Base-by-base conservation (phyloP, 35 echinoderm and acorn worm genomes). In the Amphiura filiformis region DNA sequence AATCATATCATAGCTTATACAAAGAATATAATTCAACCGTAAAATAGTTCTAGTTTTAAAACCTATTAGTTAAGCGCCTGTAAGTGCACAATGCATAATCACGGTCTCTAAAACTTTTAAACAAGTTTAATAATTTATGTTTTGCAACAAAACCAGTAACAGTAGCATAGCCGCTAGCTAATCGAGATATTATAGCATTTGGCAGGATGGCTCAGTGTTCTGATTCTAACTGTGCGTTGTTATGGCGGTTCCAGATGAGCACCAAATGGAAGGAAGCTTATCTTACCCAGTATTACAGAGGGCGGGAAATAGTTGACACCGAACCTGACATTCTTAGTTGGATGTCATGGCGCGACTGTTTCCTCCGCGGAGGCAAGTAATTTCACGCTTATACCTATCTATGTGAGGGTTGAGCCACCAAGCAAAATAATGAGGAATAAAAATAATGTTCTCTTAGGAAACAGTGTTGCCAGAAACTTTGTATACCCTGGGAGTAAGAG, bases 401-500 rank as follows among this genome's bases (percentile, higher is more conserved):
- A 23, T 26, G 28, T 23, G 28, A 70, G 61, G 28, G 61, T 70
- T 18, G 28, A 70, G 28, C 61, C 61, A 26, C 11, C 61, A 15
- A 70, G 61, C 61, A 70, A 70, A 70, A 70, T 70, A 70, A 70
- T 70, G 61, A 70, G 61, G 17, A 70, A 70, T 70, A 70, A 70
- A 70, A 70, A 70, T 70, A 70, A 70, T 1, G 61, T 30, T 70
- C 61, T 5, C 26, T 1, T 15, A 26, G 61, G 61, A 70, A 70
- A 70, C 61, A 5, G 61, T n/a, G n/a, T n/a, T n/a, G n/a, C n/a
- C n/a, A n/a, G n/a, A n/a, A n/a, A n/a, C n/a, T n/a, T n/a, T n/a
- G n/a, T n/a, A n/a, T n/a, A n/a, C n/a, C n/a, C n/a, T n/a, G n/a
- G n/a, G n/a, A n/a, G n/a, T n/a, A n/a, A n/a, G n/a, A n/a, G n/a